Percentiles rank a stretch among this genome's conserved stretches.
Conservation (phyloP, 2,797 vertebrate genomes). For the Heterohyrax brucei region DNA sequence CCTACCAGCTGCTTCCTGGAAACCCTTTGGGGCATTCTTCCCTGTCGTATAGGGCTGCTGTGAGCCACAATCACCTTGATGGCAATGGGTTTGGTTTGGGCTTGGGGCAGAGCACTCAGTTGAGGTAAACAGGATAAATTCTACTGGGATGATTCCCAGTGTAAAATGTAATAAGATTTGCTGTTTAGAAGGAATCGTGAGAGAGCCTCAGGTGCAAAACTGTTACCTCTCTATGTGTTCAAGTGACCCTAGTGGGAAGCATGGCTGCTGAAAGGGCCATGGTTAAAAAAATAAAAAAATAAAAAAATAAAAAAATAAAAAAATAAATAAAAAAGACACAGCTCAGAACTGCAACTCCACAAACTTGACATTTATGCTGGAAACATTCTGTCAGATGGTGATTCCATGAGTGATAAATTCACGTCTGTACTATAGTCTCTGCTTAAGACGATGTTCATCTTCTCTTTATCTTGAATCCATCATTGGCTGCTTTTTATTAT, state of each 20-base stretch:
- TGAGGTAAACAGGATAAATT: conserved; percentile 3
- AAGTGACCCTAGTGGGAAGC: neutral
- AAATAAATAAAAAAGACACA: neutral
- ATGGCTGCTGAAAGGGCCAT: neutral
- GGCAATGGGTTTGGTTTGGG: no score
- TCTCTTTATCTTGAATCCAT: conserved; percentile 33
- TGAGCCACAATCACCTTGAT: no score
- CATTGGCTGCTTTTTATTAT: conserved; percentile 50
- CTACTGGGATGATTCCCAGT: neutral
- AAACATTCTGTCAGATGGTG: neutral
- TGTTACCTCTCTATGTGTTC: neutral
- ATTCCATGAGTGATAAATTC: neutral
- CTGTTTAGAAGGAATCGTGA: conserved; percentile 18
- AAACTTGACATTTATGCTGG: neutral
- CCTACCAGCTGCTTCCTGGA: no score
- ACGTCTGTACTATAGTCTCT: neutral
- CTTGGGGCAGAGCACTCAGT: neutral
- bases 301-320: no score
- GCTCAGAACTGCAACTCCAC: neutral
- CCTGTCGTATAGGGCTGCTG: no score
- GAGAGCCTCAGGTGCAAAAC: neutral
- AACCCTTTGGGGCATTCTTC: no score
- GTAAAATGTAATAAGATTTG: neutral
- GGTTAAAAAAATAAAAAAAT: neutral
- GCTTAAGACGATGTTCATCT: neutral